These are phyloP conservation scores for Caenorhabditis japonica DNA, from an alignment of 2,888 invertebrate genomes.

Conservation along the genomic window DNA sequence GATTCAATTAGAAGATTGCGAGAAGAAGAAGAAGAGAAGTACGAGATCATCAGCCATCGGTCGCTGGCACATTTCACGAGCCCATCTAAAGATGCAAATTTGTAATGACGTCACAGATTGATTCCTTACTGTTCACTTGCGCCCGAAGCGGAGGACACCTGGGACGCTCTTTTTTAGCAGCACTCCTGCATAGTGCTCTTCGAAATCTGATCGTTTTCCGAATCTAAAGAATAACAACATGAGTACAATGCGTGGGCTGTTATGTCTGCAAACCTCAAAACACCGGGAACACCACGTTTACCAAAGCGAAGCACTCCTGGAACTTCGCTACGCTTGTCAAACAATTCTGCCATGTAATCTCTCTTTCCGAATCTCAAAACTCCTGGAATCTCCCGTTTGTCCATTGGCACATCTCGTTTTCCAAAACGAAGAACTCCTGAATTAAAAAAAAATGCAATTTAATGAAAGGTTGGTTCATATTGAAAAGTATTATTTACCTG, in stretches of 20 bases:
- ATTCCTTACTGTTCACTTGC: slow-evolving; percentile 25
- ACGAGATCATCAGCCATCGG: slow-evolving; percentile 42
- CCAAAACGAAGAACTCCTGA: slow-evolving; percentile 61
- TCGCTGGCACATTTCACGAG: slow-evolving; percentile 36
- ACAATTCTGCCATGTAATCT: slow-evolving; percentile 41
- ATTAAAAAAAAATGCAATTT: not conserved
- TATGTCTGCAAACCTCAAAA: slow-evolving; percentile 49
- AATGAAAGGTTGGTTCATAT: not conserved
- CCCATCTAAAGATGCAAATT: slow-evolving; percentile 5
- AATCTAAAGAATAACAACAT: slow-evolving; percentile 48
- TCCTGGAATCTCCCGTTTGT: slow-evolving; percentile 60
- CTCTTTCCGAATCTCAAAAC: slow-evolving; percentile 55
- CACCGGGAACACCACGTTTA: slow-evolving; percentile 64
- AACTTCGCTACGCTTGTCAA: slow-evolving; percentile 53
- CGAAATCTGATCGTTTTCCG: slow-evolving; percentile 55
- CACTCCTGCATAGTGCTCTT: slow-evolving; percentile 55
- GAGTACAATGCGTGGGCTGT: not conserved
- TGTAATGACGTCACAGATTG: not conserved
- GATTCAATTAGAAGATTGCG: slow-evolving; percentile 17
- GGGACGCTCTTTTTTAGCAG: slow-evolving; percentile 65
- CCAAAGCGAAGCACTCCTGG: slow-evolving; percentile 65
- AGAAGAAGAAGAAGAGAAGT: slow-evolving; percentile 23
- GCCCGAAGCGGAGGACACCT: slow-evolving; percentile 67
- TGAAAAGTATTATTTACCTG: slow-evolving; percentile 40
- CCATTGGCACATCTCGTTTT: slow-evolving; percentile 53